These are phyloP conservation scores for Hipposideros larvatus DNA, from an alignment of 2,797 vertebrate genomes.

Conservation along the genomic window DNA sequence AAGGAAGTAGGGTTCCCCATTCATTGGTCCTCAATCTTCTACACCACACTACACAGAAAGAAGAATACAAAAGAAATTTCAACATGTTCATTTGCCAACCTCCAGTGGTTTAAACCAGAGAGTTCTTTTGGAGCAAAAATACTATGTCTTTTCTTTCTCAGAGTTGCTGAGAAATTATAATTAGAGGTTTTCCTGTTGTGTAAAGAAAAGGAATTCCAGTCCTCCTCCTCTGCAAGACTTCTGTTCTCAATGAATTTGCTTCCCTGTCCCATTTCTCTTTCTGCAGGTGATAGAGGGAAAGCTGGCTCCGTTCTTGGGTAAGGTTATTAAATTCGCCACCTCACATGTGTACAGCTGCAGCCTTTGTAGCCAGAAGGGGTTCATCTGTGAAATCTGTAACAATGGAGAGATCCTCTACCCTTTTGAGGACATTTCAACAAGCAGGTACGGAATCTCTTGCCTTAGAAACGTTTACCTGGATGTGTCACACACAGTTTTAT, in stretches of 20 bases:
- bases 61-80: conserved; percentile 43
- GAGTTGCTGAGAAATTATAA: conserved; percentile 79
- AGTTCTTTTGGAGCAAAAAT: conserved; percentile 61
- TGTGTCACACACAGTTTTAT: neutral
- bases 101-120: conserved; percentile 60
- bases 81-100: conserved; percentile 55
- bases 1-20: neutral
- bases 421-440: conserved; percentile 97
- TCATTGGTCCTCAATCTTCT: neutral
- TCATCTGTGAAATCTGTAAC: conserved; percentile 99
- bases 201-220: conserved; percentile 72
- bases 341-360: conserved; percentile 98
- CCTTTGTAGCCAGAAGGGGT: conserved; percentile 98
- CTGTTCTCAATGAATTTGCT: conserved; percentile 57
- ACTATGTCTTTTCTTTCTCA: conserved; percentile 65
- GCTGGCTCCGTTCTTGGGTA: conserved; percentile 96
- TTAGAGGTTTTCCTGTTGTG: conserved; percentile 80
- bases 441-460: conserved; percentile 91
- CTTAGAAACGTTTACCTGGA: conserved; percentile 15
- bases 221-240: conserved; percentile 65
- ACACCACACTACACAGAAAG: neutral
- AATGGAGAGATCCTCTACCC: conserved; percentile 98
- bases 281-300: conserved; percentile 98
- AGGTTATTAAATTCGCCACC: conserved; percentile 98
- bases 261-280: conserved; percentile 72